Conservation (phyloP, 2,888 invertebrate genomes). For the Gasteruption jaculator region DNA sequence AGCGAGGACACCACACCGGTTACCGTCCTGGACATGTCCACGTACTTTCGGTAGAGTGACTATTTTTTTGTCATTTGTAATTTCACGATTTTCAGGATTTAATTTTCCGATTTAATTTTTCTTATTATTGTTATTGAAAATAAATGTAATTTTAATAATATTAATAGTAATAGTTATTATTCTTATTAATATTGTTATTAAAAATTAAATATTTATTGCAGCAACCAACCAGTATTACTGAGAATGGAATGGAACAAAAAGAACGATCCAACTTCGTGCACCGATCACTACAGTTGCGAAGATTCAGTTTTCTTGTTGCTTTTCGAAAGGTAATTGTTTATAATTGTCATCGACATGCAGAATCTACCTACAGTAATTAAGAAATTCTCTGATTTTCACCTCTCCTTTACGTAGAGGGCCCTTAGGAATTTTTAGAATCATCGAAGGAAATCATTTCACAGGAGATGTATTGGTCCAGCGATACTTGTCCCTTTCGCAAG, state of each 20-base stretch:
- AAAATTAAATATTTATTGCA: conserved; percentile 25
- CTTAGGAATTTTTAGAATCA: conserved; percentile 55
- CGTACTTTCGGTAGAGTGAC: conserved; percentile 54
- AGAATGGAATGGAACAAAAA: conserved; percentile 60
- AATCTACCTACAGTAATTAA: conserved; percentile 1
- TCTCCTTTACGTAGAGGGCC: conserved; percentile 54
- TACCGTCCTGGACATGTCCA: conserved; percentile 63
- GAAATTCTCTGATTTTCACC: conserved; percentile 11
- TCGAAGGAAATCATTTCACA: conserved; percentile 57
- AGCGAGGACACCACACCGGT: conserved; percentile 63
- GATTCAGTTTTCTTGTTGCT: conserved; percentile 58
- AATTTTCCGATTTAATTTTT: not conserved
- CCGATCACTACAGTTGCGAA: conserved; percentile 51
- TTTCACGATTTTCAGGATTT: not conserved
- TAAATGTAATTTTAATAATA: not conserved
- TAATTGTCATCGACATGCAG: not conserved
- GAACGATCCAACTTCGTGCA: conserved; percentile 50
- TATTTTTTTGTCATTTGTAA: conserved; percentile 1
- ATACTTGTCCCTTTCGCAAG: conserved; percentile 62
- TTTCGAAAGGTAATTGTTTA: conserved; percentile 55
- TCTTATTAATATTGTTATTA: not conserved
- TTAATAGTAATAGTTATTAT: not conserved
- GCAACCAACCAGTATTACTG: conserved; percentile 56
- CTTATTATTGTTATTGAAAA: conserved; percentile 1
- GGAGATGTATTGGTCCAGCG: conserved; percentile 60